Conservation (phyloP, 2,113 vertebrate species). For the Nothoprocta perdicaria region DNA sequence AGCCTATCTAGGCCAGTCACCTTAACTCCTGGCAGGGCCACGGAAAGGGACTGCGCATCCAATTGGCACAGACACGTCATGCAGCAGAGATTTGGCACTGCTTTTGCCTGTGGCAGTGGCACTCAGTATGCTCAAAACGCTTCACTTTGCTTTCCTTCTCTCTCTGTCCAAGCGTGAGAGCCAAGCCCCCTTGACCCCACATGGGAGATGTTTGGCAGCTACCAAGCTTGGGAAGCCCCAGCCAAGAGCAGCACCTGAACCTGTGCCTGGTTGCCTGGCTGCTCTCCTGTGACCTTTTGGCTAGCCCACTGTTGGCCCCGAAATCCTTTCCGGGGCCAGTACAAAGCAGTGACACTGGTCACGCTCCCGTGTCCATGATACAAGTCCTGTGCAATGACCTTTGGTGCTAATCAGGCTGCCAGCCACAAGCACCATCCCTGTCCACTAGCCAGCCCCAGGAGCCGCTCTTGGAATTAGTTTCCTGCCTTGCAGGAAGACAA, state of each 20-base stretch:
- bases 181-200: neutral
- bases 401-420: neutral
- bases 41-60: neutral
- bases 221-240: neutral
- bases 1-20: neutral
- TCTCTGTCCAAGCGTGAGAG: neutral
- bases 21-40: neutral
- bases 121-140: neutral
- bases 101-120: neutral
- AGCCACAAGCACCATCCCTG: rapidly evolving
- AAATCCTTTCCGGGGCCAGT: neutral
- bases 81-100: neutral
- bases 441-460: neutral
- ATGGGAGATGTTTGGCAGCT: neutral
- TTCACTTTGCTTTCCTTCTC: neutral
- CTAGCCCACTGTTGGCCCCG: neutral
- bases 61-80: neutral
- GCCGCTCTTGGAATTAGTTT: neutral
- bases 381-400: neutral
- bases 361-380: neutral
- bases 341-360: neutral
- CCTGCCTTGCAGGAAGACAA: neutral
- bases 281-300: neutral
- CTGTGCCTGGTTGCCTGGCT: neutral
- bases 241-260: neutral